These are phyloP conservation scores for Eleginops maclovinus DNA, from an alignment of 2,113 vertebrate species.

Conservation along the genomic window DNA sequence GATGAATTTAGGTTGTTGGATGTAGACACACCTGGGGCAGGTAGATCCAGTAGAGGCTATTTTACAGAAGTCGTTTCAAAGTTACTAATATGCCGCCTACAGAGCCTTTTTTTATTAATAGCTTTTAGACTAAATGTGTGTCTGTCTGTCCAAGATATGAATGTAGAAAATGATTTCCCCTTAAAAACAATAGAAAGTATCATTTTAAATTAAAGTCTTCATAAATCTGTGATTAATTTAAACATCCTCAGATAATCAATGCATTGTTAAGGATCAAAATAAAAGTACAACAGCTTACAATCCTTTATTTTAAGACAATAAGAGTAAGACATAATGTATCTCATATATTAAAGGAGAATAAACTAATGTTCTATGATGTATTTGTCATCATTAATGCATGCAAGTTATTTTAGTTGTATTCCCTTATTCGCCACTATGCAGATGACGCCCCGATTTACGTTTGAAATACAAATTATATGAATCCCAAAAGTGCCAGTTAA, in stretches of 20 bases:
- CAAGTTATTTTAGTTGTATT: background rate
- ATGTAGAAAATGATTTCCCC: background rate
- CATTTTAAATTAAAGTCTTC: background rate
- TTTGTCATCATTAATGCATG: background rate
- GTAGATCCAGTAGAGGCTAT: background rate
- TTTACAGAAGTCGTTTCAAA: background rate
- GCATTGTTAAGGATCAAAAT: background rate
- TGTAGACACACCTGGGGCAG: slow-evolving; percentile 14
- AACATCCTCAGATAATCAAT: background rate
- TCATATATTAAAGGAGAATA: background rate
- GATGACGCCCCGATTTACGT: slow-evolving; percentile 7
- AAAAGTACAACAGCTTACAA: background rate
- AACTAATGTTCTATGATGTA: background rate
- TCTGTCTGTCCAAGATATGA: background rate
- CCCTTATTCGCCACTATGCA: background rate
- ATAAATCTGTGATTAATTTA: background rate
- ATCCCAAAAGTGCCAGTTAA: background rate
- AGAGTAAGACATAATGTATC: slow-evolving; percentile 17
- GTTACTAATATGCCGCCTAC: background rate
- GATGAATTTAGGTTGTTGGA: background rate
- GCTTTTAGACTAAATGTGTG: background rate
- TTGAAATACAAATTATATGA: background rate
- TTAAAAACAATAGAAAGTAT: background rate
- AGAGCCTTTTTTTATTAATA: accelerated
- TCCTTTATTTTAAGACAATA: slow-evolving; percentile 64